Conservation (phyloP, 2,888 invertebrate species). For the Molanna angustata region DNA sequence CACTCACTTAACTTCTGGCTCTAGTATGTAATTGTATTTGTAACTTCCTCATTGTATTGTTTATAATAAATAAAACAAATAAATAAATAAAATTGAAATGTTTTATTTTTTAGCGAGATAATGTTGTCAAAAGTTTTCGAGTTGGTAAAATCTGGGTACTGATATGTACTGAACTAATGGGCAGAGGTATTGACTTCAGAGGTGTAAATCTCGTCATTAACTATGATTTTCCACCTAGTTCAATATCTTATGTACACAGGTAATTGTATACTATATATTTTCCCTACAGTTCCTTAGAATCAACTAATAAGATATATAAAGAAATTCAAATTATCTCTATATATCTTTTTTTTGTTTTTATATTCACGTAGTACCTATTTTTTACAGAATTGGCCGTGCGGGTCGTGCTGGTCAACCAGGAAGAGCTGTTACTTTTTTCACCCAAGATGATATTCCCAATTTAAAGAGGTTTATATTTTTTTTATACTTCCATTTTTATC, state of each 20-base stretch:
- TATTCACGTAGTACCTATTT: background rate
- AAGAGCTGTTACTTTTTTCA: conserved; percentile 91
- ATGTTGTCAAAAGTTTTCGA: conserved; percentile 86
- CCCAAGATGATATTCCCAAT: conserved; percentile 81
- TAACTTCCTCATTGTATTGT: too few species aligned
- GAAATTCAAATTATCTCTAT: too few species aligned
- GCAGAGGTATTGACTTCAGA: conserved; percentile 94
- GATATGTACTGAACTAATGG: conserved; percentile 96
- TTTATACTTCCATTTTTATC: too few species aligned
- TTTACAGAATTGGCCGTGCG: conserved; percentile 68
- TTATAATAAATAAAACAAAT: too few species aligned
- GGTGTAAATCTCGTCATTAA: conserved; percentile 95
- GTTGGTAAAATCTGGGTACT: conserved; percentile 93
- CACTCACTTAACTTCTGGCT: too few species aligned
- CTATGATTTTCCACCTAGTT: conserved; percentile 93
- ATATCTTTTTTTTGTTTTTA: background rate
- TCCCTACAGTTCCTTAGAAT: too few species aligned
- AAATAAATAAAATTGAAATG: too few species aligned
- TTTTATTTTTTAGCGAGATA: conserved; percentile 73
- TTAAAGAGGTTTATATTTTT: conserved; percentile 69
- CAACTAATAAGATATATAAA: too few species aligned
- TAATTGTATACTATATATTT: conserved; percentile 36
- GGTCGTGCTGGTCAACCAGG: conserved; percentile 91
- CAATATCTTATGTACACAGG: conserved; percentile 90
- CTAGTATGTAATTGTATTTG: too few species aligned